Base-by-base conservation (phyloP, 1,140 invertebrate genomes). In the Zaprionus tsacasi region DNA sequence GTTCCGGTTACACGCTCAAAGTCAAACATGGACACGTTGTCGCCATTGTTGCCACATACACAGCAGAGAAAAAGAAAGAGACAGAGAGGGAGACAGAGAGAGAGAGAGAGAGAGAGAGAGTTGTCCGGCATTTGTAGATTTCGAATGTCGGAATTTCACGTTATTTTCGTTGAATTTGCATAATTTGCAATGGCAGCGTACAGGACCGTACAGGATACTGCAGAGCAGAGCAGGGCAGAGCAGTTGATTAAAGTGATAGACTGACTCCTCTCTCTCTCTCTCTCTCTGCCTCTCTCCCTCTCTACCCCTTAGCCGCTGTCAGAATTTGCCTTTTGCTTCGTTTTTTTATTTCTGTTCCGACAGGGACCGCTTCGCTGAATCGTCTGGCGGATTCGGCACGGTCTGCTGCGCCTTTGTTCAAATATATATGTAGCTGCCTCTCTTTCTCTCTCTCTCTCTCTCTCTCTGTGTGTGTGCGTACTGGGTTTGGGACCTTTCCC, bases 161-260 rank as follows among this genome's bases (percentile, higher is more conserved):
- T 87, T 88, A 87, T 87, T 87, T 88, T 88, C 61, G 80, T 89
- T 76, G 81, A 89, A 89, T 88, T 88, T 88, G 85, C 83, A 88
- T 88, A 88, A 88, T 88, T 88, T 80, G 56, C 43, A 74, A 56
- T 57, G 59, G 77, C 77, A 45, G 40, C 40, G 38, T 43, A n/a
- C n/a, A 76, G 76, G 52, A 36, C 45, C 55, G 21, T 21, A 2
- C 21, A 21, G 21, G 21, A 21, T 21, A 1, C 21, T 21, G 21
- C 15, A 11, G 17, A 11, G 8, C 17, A 25, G 40, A 11, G 7
- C 45, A 48, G 45, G 45, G 17, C 50, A 61, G 57, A 64, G 69
- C 82, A 87, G 83, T 88, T 88, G 83, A 88, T 88, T 89, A 88
- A 88, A 88, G 83, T 83, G 83, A 89, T 88, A 82, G 83, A 86